Conservation (phyloP, 2,113 vertebrate genomes). For the Poeciliopsis turrubarensis region DNA sequence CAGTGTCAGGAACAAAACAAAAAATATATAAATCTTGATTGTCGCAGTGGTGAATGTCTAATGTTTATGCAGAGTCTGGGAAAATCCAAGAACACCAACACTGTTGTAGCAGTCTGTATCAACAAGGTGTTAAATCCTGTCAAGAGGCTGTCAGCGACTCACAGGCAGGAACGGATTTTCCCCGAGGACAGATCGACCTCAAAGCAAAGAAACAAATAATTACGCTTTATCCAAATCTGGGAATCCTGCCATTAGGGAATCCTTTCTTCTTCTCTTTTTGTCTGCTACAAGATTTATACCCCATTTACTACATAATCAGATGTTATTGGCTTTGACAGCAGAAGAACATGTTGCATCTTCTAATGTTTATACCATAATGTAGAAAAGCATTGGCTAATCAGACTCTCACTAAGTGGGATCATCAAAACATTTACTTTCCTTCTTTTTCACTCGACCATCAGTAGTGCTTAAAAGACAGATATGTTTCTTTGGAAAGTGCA, state of each 20-base stretch:
- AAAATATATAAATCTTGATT: neutral
- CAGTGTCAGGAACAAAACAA: neutral
- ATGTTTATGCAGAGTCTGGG: neutral
- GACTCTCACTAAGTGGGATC: neutral
- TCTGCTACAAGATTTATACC: neutral
- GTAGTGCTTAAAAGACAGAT: neutral
- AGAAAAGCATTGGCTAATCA: neutral
- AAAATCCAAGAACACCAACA: neutral
- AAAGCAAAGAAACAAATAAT: slow-evolving; percentile 6
- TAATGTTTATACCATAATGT: neutral
- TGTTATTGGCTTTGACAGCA: neutral
- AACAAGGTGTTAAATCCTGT: neutral
- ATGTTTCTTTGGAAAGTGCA: neutral
- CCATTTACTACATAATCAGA: neutral
- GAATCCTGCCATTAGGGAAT: neutral
- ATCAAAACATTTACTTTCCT: slow-evolving; percentile 1
- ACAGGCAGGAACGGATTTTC: neutral
- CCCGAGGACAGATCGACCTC: neutral
- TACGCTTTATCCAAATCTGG: neutral
- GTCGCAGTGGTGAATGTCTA: neutral
- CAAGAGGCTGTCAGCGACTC: neutral
- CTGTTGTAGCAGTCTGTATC: neutral
- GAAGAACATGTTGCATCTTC: neutral
- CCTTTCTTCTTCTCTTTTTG: neutral
- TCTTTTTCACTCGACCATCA: neutral